phyloP scores from a whole-genome alignment of 2,888 invertebrate genomes.

The Sinhomidia bicolor region DNA sequence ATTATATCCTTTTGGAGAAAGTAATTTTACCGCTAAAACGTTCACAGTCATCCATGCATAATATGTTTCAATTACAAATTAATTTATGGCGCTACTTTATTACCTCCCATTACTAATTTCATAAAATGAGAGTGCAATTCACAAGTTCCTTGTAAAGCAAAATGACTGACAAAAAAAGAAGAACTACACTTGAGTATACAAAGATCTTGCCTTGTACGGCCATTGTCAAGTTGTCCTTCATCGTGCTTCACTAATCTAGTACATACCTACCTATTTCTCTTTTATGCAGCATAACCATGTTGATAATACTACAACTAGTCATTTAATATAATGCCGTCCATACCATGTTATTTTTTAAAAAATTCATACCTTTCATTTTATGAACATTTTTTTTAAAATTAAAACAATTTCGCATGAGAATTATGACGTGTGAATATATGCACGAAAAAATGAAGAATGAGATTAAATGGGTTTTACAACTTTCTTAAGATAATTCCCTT shows the following conservation, averaged over 20 bases:
- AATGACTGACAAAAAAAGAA: too few relatives aligned
- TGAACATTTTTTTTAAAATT: not conserved
- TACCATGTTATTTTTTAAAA: not conserved
- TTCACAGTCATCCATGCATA: not conserved
- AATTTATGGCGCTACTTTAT: not conserved
- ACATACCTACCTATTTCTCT: too few relatives aligned
- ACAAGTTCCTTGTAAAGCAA: not conserved
- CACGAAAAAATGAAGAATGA: conserved; percentile 14
- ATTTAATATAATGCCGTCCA: not conserved
- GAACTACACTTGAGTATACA: not conserved
- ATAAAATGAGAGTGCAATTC: not conserved
- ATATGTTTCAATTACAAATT: too few relatives aligned
- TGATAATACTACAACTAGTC: too few relatives aligned
- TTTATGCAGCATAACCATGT: too few relatives aligned
- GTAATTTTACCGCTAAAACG: not conserved
- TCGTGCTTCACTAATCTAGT: not conserved
- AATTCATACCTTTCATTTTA: too few relatives aligned
- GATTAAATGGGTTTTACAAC: conserved; percentile 29
- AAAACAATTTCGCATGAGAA: not conserved
- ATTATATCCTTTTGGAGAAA: not conserved
- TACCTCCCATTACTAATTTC: not conserved
- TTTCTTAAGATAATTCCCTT: conserved; percentile 12
- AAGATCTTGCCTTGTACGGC: not conserved
- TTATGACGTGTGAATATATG: not conserved
- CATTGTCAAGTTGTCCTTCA: not conserved